phyloP scores from a whole-genome alignment of 2,797 vertebrate genomes.

The Gobio occitaniae region DNA sequence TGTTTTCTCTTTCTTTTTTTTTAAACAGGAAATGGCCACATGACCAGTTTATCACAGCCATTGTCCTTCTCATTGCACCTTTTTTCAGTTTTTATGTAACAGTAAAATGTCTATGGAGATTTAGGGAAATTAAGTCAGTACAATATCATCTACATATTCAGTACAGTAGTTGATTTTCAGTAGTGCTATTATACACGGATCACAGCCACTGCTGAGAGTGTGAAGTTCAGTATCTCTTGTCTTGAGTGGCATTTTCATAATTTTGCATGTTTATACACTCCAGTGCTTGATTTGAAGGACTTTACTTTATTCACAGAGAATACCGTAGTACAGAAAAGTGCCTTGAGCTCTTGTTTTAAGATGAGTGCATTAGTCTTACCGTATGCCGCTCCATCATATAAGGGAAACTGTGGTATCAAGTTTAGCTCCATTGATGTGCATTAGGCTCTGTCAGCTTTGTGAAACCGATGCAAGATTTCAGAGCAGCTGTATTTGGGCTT shows the following conservation, averaged over 20 bases:
- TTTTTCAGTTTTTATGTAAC: neutral
- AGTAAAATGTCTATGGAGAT: neutral
- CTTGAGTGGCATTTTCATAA: neutral
- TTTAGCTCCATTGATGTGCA: conserved; percentile 15
- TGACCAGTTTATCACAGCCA: conserved; percentile 33
- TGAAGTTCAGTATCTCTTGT: neutral
- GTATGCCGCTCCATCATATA: neutral
- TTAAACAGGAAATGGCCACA: conserved; percentile 40
- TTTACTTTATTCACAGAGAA: neutral
- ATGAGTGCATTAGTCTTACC: neutral
- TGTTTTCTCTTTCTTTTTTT: neutral
- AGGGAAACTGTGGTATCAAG: neutral
- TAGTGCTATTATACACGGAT: neutral
- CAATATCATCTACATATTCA: neutral
- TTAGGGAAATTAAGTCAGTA: neutral
- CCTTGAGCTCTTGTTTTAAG: neutral
- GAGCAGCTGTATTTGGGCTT: neutral
- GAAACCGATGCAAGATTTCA: neutral
- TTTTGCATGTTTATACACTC: neutral
- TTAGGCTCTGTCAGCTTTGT: conserved; percentile 14
- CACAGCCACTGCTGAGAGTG: neutral
- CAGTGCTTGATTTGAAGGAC: neutral
- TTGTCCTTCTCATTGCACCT: conserved; percentile 8
- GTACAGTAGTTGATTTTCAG: neutral
- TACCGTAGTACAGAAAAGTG: neutral